Evolutionary conservation across 2,113 vertebrate species (phyloP).

Genomic region (Sylvia atricapilla): DNA sequence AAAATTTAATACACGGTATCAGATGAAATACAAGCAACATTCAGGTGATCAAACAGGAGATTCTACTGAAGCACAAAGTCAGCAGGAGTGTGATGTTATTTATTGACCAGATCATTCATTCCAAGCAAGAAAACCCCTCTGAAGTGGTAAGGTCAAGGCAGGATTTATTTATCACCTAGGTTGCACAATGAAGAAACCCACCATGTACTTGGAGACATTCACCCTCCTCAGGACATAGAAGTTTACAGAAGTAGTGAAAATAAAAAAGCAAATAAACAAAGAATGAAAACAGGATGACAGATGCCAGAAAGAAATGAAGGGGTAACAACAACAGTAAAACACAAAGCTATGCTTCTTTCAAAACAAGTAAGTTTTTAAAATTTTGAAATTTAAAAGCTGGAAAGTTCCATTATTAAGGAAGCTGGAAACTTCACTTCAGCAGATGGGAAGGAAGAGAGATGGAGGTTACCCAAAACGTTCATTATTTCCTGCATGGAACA

Average conservation of each 20-base stretch:
- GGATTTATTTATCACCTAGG: not conserved
- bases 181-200: not conserved
- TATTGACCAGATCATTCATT: not conserved
- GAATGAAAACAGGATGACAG: not conserved
- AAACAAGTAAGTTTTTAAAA: not conserved
- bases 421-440: not conserved
- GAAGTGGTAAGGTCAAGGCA: not conserved
- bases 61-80: not conserved
- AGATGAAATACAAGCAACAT: not conserved
- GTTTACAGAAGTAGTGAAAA: not conserved
- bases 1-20: not conserved
- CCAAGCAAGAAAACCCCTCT: not conserved
- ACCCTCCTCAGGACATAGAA: fast-evolving
- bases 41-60: not conserved
- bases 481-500: not conserved
- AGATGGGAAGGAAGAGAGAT: not conserved
- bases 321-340: not conserved
- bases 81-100: not conserved
- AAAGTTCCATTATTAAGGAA: not conserved
- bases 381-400: not conserved
- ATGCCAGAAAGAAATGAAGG: not conserved
- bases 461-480: not conserved
- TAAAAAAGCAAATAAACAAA: not conserved
- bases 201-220: not conserved
- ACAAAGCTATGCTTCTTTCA: not conserved